Conservation (phyloP, 2,797 vertebrate species). For the Xenops minutus region DNA sequence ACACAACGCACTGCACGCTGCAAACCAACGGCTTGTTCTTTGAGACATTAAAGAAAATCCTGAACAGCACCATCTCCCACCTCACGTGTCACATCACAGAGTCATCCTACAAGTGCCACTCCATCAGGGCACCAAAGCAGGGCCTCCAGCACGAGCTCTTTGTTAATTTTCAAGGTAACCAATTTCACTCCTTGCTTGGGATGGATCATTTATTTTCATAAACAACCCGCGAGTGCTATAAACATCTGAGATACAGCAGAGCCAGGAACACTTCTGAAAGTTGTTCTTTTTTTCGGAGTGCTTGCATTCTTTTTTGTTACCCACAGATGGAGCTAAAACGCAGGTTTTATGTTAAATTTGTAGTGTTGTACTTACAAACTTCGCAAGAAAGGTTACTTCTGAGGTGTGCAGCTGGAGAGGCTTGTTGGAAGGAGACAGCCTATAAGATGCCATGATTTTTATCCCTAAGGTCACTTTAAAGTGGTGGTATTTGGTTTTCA, state of each 20-base stretch:
- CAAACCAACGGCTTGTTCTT: slow-evolving; percentile 56
- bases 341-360: background rate
- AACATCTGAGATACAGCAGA: background rate
- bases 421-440: background rate
- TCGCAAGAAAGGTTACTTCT: fast-evolving
- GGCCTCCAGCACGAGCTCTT: slow-evolving; percentile 66
- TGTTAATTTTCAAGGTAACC: slow-evolving; percentile 73
- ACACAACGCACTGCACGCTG: slow-evolving; percentile 45
- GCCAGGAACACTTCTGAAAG: fast-evolving
- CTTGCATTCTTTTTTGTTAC: slow-evolving; percentile 53
- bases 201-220: background rate
- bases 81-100: slow-evolving; percentile 64
- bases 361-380: background rate
- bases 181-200: background rate
- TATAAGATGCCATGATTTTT: background rate
- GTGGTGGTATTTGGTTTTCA: fast-evolving
- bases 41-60: slow-evolving; percentile 35
- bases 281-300: background rate
- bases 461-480: background rate
- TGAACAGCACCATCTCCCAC: slow-evolving; percentile 58
- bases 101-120: slow-evolving; percentile 66
- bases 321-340: slow-evolving; percentile 73
- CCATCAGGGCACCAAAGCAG: slow-evolving; percentile 43
- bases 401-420: background rate
- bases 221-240: background rate